Percentiles rank a stretch among this genome's conserved stretches.
phyloP scores from a whole-genome alignment of 2,113 vertebrate species.

The Percopsis transmontana region DNA sequence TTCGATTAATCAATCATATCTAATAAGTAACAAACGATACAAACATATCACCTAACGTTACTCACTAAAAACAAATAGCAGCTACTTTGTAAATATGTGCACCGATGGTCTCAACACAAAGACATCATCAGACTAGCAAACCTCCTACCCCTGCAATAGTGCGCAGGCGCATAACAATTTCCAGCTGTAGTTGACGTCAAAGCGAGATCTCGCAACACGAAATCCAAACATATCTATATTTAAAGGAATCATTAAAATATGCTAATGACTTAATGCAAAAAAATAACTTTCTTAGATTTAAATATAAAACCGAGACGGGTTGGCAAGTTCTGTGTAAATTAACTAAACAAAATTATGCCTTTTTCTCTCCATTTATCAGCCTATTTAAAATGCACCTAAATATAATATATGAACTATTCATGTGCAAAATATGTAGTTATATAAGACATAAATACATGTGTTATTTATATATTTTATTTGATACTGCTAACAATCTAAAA shows the following conservation, averaged over 20 bases:
- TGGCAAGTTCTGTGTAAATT: too few species aligned
- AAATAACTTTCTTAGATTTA: too few species aligned
- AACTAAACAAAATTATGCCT: too few species aligned
- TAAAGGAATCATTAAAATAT: not conserved
- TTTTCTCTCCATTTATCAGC: too few species aligned
- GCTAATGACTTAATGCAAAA: too few species aligned
- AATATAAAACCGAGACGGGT: too few species aligned
- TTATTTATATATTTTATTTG: too few species aligned
- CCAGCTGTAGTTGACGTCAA: slow-evolving; percentile 63
- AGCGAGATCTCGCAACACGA: not conserved
- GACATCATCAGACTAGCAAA: slow-evolving; percentile 24
- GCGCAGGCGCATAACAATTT: slow-evolving; percentile 64
- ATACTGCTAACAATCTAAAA: slow-evolving; percentile 17
- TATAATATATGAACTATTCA: too few species aligned
- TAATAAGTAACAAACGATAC: not conserved
- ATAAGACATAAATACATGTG: too few species aligned
- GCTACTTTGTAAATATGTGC: slow-evolving; percentile 11
- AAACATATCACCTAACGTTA: not conserved
- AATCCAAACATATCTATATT: not conserved
- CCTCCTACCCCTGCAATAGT: not conserved
- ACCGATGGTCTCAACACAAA: slow-evolving; percentile 57
- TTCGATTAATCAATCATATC: not conserved
- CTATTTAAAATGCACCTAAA: too few species aligned
- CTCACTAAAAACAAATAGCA: not conserved
- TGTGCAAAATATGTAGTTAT: not conserved